These are phyloP conservation scores for Polia nebulosa DNA, from an alignment of 2,888 invertebrate genomes.

Conservation along the genomic window DNA sequence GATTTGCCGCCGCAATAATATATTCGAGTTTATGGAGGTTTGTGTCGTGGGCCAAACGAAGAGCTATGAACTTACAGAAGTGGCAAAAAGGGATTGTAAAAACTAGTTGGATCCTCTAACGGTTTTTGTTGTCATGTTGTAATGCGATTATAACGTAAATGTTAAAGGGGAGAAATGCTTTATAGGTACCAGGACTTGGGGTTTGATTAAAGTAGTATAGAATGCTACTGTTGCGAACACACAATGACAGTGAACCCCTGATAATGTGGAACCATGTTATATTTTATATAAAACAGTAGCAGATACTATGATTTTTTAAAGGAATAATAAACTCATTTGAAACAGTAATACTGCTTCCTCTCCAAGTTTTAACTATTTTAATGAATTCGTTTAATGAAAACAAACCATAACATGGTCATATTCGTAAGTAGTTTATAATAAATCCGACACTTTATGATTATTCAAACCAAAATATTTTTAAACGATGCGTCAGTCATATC, in stretches of 20 bases:
- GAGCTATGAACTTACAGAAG: conserved; percentile 62
- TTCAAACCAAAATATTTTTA: conserved; percentile 54
- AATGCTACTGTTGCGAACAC: conserved; percentile 32
- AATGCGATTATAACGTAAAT: conserved; percentile 57
- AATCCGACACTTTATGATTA: conserved; percentile 52
- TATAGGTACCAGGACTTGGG: conserved; percentile 33
- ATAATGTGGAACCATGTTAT: not conserved
- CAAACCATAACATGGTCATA: conserved; percentile 23
- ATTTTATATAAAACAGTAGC: not conserved
- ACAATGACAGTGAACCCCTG: not conserved
- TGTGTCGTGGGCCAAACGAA: conserved; percentile 66
- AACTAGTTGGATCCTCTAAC: conserved; percentile 50
- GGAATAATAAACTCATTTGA: not conserved
- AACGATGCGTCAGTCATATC: conserved; percentile 57
- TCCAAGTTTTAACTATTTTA: conserved; percentile 3
- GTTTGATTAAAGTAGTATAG: conserved; percentile 46
- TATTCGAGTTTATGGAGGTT: conserved; percentile 72
- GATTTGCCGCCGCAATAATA: conserved; percentile 71
- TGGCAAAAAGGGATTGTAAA: conserved; percentile 56
- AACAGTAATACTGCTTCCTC: not conserved
- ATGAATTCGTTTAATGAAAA: conserved; percentile 29
- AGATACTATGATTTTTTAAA: not conserved
- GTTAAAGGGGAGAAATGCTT: conserved; percentile 54
- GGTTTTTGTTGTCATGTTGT: conserved; percentile 59
- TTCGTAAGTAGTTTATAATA: conserved; percentile 36